Base-by-base conservation (phyloP, 2,888 invertebrate genomes). In the Caenorhabditis becei region DNA sequence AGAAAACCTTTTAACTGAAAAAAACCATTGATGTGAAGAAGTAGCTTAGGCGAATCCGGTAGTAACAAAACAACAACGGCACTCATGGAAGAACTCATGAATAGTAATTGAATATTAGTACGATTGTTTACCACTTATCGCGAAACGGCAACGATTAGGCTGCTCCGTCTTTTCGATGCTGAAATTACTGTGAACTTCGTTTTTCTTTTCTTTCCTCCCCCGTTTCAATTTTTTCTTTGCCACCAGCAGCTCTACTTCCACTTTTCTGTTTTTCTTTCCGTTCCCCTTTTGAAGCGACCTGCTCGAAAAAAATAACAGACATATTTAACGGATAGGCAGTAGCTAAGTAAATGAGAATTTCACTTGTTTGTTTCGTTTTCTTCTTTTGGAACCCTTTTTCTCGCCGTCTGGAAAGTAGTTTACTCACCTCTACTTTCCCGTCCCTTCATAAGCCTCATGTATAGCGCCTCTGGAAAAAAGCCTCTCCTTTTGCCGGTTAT, bases 21-120 rank as follows among this genome's bases (percentile, higher is more conserved):
- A 23, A 51, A 70, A 28, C 37, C 53, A 51, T n/a, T 37, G 35
- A 58, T 32, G 58, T 61, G 61, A 16, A 59, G 16, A 41, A 59
- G 41, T 59, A 61, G 61, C 61, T 61, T 61, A 61, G 26, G n/a
- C 10, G 58, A 74, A 65, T 74, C 65, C 51, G 59, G 56, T 54
- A 58, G 56, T 32, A 28, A 20, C 62, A 49, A 58, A 56, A 61
- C 54, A 72, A 58, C 56, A 56, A 24, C 54, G 62, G 24, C 26
- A 72, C 26, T 56, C 53, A 53, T 59, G 49, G 41, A 77, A 51
- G 59, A 72, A 66, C 71, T 78, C 78, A 72, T 78, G 65, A 78
- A 78, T 78, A 71, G 78, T 71, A 78, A 78, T 78, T 78, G 71
- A 78, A 72, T 78, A 78, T 78, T 72, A 78, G 78, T 78, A 78